These are phyloP conservation scores for Drosophila triauraria DNA, from an alignment of 1,140 invertebrate genomes.

Conservation along the genomic window DNA sequence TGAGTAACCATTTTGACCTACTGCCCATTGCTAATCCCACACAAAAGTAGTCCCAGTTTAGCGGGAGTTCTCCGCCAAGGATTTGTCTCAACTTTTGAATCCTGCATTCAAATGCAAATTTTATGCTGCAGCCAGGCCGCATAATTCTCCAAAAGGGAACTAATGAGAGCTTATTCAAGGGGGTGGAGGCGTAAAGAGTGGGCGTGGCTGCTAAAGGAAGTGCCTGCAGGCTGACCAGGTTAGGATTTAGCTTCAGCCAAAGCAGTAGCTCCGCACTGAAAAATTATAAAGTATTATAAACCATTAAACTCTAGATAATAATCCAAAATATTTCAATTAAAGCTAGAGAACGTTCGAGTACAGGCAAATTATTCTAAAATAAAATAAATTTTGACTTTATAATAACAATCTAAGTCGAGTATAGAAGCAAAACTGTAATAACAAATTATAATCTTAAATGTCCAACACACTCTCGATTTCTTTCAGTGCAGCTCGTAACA, in stretches of 20 bases:
- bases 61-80: slow-evolving; percentile 1
- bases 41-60: slow-evolving; percentile 11
- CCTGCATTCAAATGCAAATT: slow-evolving; percentile 41
- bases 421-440: too few relatives aligned
- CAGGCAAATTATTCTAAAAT: too few relatives aligned
- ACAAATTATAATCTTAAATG: background rate
- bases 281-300: too few relatives aligned
- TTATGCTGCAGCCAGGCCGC: slow-evolving; percentile 28
- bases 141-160: slow-evolving; percentile 57
- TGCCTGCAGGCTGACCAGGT: slow-evolving; percentile 19
- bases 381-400: too few relatives aligned
- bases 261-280: background rate
- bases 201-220: slow-evolving; percentile 4
- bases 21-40: background rate
- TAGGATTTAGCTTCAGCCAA: slow-evolving; percentile 9
- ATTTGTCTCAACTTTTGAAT: slow-evolving; percentile 27
- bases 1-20: slow-evolving; percentile 23
- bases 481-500: slow-evolving; percentile 39
- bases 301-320: too few relatives aligned
- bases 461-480: background rate
- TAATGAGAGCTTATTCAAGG: slow-evolving; percentile 64
- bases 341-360: too few relatives aligned
- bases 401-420: too few relatives aligned
- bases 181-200: background rate
- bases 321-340: too few relatives aligned